A percentile compares a stretch with the other conserved stretches of the same genome.
Evolutionary conservation across 2,113 vertebrate genomes (phyloP).

Genomic region (Campylorhamphus procurvoides): DNA sequence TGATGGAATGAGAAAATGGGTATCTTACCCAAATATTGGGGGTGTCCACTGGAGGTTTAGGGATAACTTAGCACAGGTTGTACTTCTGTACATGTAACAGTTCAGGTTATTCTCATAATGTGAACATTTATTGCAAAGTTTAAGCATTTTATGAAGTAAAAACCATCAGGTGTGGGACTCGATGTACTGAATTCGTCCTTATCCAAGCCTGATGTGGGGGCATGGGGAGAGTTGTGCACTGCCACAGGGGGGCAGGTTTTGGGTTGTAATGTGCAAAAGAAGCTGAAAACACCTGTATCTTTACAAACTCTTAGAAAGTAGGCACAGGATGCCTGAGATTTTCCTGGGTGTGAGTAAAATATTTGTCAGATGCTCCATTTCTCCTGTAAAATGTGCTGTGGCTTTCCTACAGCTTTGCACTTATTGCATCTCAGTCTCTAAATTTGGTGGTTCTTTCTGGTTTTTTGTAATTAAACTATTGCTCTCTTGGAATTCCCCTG

Average conservation of each 20-base stretch:
- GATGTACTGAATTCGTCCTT: neutral
- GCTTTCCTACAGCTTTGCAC: neutral
- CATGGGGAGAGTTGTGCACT: neutral
- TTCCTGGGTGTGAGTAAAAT: neutral
- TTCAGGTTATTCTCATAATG: neutral
- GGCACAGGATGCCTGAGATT: neutral
- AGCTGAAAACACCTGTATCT: neutral
- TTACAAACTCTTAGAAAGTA: neutral
- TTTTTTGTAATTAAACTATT: neutral
- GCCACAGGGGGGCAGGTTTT: neutral
- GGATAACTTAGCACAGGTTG: neutral
- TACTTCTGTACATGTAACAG: neutral
- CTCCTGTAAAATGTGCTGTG: neutral
- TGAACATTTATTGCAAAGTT: neutral
- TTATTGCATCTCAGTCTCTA: neutral
- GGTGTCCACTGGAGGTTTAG: rapidly evolving
- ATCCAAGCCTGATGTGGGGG: rapidly evolving
- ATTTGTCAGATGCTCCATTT: neutral
- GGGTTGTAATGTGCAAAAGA: neutral
- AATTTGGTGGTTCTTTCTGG: neutral
- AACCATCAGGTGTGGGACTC: neutral
- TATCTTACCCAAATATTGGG: neutral
- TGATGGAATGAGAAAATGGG: neutral
- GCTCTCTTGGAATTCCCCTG: neutral
- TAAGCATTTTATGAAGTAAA: neutral